A percentile compares a stretch with the other conserved stretches of the same genome.
Conservation (phyloP, 2,888 invertebrate species). For the Yponomeuta malinellus region DNA sequence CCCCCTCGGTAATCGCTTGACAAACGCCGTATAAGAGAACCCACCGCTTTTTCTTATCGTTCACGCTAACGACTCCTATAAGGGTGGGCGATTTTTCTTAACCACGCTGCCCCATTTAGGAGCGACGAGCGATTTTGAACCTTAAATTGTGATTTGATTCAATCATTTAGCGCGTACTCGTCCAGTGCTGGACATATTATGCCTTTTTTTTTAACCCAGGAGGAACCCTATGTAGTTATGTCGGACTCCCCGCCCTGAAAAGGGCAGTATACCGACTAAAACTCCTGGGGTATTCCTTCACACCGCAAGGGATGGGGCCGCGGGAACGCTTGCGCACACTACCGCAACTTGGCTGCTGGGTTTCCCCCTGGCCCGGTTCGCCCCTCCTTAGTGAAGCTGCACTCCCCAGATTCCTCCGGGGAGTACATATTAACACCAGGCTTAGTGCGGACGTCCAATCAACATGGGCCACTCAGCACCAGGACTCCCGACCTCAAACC, state of each 20-base stretch:
- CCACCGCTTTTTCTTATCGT: slow-evolving; percentile 26
- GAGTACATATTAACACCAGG: slow-evolving; percentile 97
- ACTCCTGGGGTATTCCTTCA: too few relatives aligned
- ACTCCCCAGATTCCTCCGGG: slow-evolving; percentile 85
- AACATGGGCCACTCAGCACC: slow-evolving; percentile 38
- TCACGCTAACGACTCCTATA: slow-evolving; percentile 25
- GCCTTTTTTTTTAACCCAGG: too few relatives aligned
- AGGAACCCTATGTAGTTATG: too few relatives aligned
- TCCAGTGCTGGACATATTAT: too few relatives aligned
- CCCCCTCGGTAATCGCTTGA: slow-evolving; percentile 4
- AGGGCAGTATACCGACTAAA: too few relatives aligned
- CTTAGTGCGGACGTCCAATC: slow-evolving; percentile 98
- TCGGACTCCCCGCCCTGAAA: too few relatives aligned
- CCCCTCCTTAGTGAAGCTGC: slow-evolving; percentile 95
- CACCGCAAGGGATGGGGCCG: too few relatives aligned
- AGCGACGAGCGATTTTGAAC: background rate
- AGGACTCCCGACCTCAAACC: slow-evolving; percentile 89
- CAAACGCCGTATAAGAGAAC: slow-evolving; percentile 5
- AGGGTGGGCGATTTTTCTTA: slow-evolving; percentile 26
- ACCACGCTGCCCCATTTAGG: slow-evolving; percentile 11
- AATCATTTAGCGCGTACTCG: too few relatives aligned
- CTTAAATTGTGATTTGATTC: too few relatives aligned
- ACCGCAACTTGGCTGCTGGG: too few relatives aligned
- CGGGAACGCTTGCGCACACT: too few relatives aligned
- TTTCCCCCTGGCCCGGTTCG: slow-evolving; percentile 96